Evolutionary conservation across 2,113 vertebrate species (phyloP).

Genomic region (Polyodon spathula): DNA sequence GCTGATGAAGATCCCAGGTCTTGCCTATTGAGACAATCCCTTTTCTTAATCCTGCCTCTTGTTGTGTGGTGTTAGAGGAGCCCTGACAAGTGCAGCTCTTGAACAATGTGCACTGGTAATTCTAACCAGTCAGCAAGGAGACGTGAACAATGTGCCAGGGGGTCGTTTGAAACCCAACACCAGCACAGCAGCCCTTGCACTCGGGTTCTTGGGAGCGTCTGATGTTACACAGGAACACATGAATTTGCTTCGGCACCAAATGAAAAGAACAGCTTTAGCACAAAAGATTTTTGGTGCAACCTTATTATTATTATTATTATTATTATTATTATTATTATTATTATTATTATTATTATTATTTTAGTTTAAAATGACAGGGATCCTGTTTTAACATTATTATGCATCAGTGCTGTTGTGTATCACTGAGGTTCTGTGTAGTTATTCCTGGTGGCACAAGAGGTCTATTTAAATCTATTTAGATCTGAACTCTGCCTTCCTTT

Average conservation of each 20-base stretch:
- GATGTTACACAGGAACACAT: conserved; percentile 77
- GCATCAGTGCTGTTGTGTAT: too few relatives aligned
- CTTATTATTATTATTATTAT: not conserved
- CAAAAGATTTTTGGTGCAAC: not conserved
- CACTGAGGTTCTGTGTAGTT: too few relatives aligned
- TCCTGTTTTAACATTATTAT: too few relatives aligned
- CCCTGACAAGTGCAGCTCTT: conserved; percentile 56
- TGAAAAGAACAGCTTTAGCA: too few relatives aligned
- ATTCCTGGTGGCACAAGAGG: too few relatives aligned
- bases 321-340: not conserved
- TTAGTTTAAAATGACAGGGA: too few relatives aligned
- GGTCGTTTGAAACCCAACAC: conserved; percentile 83
- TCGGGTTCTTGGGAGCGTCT: conserved; percentile 69
- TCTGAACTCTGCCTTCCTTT: too few relatives aligned
- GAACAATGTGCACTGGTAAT: conserved; percentile 76
- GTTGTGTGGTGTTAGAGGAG: conserved; percentile 55
- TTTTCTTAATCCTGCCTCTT: conserved; percentile 47
- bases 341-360: not conserved
- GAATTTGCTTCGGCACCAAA: not conserved
- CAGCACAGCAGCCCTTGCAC: conserved; percentile 77
- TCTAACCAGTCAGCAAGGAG: conserved; percentile 86
- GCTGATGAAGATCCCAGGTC: conserved; percentile 4
- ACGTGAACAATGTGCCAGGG: conserved; percentile 76
- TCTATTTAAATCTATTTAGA: too few relatives aligned
- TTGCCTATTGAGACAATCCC: conserved; percentile 53